Percentiles rank a stretch among this genome's conserved stretches.
phyloP scores from a whole-genome alignment of 2,888 invertebrate genomes.

The Micropterix aruncella region DNA sequence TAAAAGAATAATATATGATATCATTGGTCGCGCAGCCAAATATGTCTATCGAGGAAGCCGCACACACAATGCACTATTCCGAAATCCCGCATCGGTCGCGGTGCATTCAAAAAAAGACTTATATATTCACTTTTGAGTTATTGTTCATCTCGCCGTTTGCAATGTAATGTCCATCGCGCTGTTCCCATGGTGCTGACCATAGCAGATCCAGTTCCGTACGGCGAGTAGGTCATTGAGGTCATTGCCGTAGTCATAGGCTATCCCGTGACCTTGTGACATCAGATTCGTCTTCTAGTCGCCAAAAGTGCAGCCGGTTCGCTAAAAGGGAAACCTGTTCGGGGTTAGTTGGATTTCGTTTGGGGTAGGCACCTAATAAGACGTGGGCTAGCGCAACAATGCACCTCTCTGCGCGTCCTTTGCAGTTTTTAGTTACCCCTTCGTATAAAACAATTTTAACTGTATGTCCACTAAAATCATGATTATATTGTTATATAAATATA shows the following conservation, averaged over 20 bases:
- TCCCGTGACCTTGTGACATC: not conserved
- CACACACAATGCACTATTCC: not conserved
- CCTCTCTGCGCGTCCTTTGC: too few relatives aligned
- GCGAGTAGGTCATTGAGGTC: not conserved
- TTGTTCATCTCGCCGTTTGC: not conserved
- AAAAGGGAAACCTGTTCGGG: not conserved
- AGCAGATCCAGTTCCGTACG: not conserved
- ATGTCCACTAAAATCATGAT: too few relatives aligned
- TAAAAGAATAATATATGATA: too few relatives aligned
- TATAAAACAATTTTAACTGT: too few relatives aligned
- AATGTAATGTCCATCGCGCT: too few relatives aligned
- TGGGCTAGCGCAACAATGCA: too few relatives aligned
- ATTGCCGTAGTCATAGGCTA: not conserved
- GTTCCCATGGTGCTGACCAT: not conserved
- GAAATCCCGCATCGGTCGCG: not conserved
- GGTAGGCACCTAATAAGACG: not conserved
- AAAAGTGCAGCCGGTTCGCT: not conserved
- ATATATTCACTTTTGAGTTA: not conserved
- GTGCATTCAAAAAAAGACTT: not conserved
- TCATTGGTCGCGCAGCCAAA: too few relatives aligned
- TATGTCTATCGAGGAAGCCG: not conserved
- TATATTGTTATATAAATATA: too few relatives aligned
- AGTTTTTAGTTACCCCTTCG: too few relatives aligned
- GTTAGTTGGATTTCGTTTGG: not conserved
- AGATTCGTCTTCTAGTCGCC: not conserved